phyloP scores from a whole-genome alignment of 2,797 vertebrate species.

The Erethizon dorsatum region DNA sequence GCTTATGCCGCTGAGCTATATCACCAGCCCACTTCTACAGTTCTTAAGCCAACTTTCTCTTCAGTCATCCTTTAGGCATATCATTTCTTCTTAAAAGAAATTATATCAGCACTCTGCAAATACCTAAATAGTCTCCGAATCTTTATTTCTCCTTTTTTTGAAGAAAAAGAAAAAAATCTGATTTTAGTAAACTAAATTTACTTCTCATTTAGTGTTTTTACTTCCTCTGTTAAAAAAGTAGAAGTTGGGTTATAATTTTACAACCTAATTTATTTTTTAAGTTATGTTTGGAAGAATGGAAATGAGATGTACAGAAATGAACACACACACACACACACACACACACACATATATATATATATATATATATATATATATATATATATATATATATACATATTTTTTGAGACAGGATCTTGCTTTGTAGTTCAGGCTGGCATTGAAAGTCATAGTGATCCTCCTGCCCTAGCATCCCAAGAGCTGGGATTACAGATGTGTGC shows the following conservation, averaged over 20 bases:
- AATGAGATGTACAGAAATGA: neutral
- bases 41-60: neutral
- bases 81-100: neutral
- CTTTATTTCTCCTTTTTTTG: neutral
- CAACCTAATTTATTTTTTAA: conserved; percentile 22
- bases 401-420: neutral
- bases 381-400: neutral
- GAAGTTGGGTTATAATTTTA: neutral
- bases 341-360: neutral
- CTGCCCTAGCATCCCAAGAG: neutral
- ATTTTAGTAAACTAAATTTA: conserved; percentile 39
- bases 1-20: no score
- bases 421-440: neutral
- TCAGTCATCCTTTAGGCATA: neutral
- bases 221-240: neutral
- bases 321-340: no score
- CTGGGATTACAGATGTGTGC: neutral
- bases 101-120: neutral
- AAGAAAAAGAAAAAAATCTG: neutral
- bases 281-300: conserved; percentile 39
- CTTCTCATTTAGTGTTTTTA: conserved; percentile 27
- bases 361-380: no score
- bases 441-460: neutral
- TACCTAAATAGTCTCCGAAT: neutral
- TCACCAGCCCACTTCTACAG: neutral